Percentiles rank a stretch among this genome's conserved stretches.
phyloP scores from a whole-genome alignment of 2,113 vertebrate genomes.

The Mastomys coucha region DNA sequence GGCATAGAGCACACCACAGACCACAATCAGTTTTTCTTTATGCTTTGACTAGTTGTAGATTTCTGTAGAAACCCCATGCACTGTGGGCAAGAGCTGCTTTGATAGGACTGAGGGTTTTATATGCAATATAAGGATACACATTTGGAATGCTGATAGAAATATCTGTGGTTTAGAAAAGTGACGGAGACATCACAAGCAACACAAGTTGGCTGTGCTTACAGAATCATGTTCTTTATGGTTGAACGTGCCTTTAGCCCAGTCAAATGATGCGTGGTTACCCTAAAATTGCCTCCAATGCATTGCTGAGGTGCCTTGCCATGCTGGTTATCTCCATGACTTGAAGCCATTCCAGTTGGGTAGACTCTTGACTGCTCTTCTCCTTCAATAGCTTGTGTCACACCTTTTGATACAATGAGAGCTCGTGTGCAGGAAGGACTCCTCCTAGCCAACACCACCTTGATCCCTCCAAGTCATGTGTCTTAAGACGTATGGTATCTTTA shows the following conservation, averaged over 20 bases:
- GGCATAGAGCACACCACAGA: background rate
- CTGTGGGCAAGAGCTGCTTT: background rate
- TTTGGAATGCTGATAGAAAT: background rate
- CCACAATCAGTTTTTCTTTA: background rate
- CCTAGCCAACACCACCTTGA: background rate
- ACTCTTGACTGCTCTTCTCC: background rate
- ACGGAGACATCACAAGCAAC: background rate
- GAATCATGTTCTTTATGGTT: background rate
- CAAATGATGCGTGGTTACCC: background rate
- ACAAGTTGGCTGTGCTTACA: background rate
- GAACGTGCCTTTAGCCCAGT: background rate
- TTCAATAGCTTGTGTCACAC: too few relatives aligned
- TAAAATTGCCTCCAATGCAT: background rate
- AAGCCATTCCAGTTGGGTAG: background rate
- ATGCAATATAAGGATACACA: background rate
- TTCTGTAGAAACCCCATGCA: background rate
- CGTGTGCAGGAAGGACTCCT: too few relatives aligned
- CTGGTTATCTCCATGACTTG: too few relatives aligned
- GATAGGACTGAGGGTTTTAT: too few relatives aligned
- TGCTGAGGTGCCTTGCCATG: background rate
- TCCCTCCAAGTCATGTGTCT: too few relatives aligned
- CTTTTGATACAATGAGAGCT: background rate
- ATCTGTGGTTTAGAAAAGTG: background rate
- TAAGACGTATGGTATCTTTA: background rate
- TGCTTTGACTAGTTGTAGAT: background rate